These are phyloP conservation scores for Oppia nitens DNA, from an alignment of 1,140 invertebrate genomes.

Conservation along the genomic window DNA sequence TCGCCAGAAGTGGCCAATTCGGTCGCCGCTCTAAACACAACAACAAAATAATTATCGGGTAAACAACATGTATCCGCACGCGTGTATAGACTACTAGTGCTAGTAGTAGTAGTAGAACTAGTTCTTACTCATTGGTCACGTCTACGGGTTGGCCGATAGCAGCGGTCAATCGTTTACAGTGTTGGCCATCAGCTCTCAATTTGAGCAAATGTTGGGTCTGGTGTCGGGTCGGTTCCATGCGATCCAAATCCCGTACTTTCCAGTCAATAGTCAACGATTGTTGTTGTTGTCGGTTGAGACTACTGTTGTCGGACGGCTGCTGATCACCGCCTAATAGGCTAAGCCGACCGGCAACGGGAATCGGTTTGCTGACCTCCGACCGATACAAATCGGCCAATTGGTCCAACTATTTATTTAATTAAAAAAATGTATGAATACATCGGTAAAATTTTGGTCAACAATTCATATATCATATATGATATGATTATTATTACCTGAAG, in stretches of 20 bases:
- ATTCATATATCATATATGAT: no score
- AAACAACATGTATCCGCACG: no score
- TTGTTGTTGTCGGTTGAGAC: neutral
- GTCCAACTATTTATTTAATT: neutral
- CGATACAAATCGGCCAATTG: neutral
- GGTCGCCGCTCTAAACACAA: neutral
- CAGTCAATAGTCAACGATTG: neutral
- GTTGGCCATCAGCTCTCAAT: neutral
- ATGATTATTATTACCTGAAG: no score
- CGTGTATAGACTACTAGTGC: no score
- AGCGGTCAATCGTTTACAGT: neutral
- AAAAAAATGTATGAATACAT: no score
- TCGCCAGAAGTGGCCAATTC: neutral
- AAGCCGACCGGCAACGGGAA: neutral
- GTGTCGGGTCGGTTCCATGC: neutral
- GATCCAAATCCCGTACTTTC: neutral
- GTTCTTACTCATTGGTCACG: neutral
- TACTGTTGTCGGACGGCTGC: neutral
- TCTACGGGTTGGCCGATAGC: neutral
- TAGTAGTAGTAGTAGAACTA: neutral
- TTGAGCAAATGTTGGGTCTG: neutral
- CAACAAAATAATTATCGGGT: neutral
- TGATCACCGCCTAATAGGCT: neutral
- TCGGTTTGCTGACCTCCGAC: neutral
- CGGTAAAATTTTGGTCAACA: no score